Evolutionary conservation across 2,888 invertebrate species (phyloP).

Genomic region (Zootermopsis nevadensis): DNA sequence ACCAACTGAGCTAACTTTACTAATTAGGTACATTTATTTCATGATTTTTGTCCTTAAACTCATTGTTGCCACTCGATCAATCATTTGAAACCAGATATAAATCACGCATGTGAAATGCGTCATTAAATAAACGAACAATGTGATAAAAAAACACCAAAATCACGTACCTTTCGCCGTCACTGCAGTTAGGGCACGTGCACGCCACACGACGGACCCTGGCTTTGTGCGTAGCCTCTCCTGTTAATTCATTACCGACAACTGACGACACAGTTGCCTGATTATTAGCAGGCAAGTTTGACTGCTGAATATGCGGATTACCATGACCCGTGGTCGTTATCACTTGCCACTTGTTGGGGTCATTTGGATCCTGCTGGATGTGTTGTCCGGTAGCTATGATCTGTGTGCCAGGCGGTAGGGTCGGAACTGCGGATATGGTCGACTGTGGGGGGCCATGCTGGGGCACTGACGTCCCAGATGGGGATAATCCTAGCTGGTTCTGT

Average conservation of each 20-base stretch:
- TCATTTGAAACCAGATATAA: no score
- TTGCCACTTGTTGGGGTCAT: slow-evolving; percentile 88
- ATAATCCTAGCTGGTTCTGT: slow-evolving; percentile 54
- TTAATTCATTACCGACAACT: slow-evolving; percentile 6
- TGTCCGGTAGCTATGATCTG: slow-evolving; percentile 57
- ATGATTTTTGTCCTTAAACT: no score
- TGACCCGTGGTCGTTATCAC: slow-evolving; percentile 65
- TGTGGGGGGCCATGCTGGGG: slow-evolving; percentile 42
- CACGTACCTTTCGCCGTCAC: slow-evolving; percentile 80
- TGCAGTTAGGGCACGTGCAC: slow-evolving; percentile 97
- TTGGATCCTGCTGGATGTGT: slow-evolving; percentile 69
- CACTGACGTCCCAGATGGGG: slow-evolving; percentile 37
- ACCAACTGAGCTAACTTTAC: no score
- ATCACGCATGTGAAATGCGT: no score
- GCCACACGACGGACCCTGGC: slow-evolving; percentile 86
- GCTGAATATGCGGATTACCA: slow-evolving; percentile 26
- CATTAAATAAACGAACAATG: no score
- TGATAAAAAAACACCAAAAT: no score
- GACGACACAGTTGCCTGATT: slow-evolving; percentile 25
- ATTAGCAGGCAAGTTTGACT: slow-evolving; percentile 24
- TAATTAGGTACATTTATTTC: no score
- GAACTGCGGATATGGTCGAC: slow-evolving; percentile 49
- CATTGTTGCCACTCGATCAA: no score
- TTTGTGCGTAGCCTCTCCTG: slow-evolving; percentile 60
- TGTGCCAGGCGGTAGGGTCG: slow-evolving; percentile 56